Evolutionary conservation across 2,888 invertebrate genomes (phyloP), one percentile per base, ranked within the genome.

Genomic region (Gastracanthus pulcherrimus): DNA sequence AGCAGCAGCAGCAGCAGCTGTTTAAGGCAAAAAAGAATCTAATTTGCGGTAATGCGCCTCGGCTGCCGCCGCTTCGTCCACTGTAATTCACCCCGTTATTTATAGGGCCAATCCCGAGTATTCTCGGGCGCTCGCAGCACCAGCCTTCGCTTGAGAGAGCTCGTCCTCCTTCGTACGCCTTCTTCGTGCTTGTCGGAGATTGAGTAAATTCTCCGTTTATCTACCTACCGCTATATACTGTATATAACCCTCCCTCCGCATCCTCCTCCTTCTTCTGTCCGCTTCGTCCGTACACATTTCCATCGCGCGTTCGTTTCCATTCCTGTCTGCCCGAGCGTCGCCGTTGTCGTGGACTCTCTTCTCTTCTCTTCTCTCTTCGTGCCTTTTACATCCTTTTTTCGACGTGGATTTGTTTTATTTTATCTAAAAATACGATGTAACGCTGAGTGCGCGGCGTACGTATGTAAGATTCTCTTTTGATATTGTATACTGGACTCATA

Each of bases 201-300:
- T 77, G 86, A 85, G 85, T 78, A 83, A 87, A 88, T 84, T 86
- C 84, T 81, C 83, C 84, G 83, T 85, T 86, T 83, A 84, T 83
- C 84, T 82, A 77, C 62, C 82, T 83, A 81, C 83, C 74, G 76
- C 58, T 45, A 76, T 36, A 62, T 75, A 72, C 60, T 45, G 19
- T 72, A 74, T 75, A 62, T 62, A 58, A 38, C 55, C 71, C 80
- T 72, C 38, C 66, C 74, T 78, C 31, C 80, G 41, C 3, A 19
- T 26, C 58, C 41, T n/a, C 48, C 51, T 45, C 72, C 51, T 45
- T 55, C 2, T 9, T 51, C 16, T 19, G 31, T 55, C 13, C 38
- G n/a, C n/a, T 69, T n/a, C n/a, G n/a, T n/a, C n/a, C n/a, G n/a
- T n/a, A n/a, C 6, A 19, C 48, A 48, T 48, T 48, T 48, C 51